Base-by-base conservation (phyloP, 1,140 invertebrate genomes). In the Nebria ingens region DNA sequence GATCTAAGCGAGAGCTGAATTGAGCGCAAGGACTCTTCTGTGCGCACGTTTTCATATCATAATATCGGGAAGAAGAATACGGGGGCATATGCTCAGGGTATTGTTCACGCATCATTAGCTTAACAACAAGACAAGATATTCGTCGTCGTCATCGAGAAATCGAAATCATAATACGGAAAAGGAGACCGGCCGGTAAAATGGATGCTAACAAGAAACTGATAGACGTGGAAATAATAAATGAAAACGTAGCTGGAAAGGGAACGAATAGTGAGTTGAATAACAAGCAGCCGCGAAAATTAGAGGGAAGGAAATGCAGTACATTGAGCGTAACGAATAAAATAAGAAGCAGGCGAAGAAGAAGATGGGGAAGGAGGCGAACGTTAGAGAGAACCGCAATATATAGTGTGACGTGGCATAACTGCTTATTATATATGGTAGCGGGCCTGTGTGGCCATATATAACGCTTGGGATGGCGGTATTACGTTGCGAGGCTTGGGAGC, bases 141-240 rank as follows among this genome's bases (percentile, higher is more conserved):
- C n/a, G 25, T 34, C 25, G 6, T 34, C 6, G 6, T 34, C 25
- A 9, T 34, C 25, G 6, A 34, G 25, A 34, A 34, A 34, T 6
- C 6, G n/a, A 34, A 34, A 9, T 34, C 25, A 34, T 34, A 34
- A 34, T 34, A 34, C n/a, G 25, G 25, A 34, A 34, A 34, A 34
- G 25, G 6, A 34, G 25, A 9, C 25, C 25, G 25, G 6, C 25
- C 25, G 25, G 25, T 6, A 34, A 34, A 34, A 34, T 34, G 25
- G 25, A 34, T 34, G 25, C 54, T 62, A 64, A 64, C 60, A 64
- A 64, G 62, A 55, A 60, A 58, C 54, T 59, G 62, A 63, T 63
- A 60, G 57, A 63, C 56, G 58, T 45, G 23, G 38, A 63, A 61
- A 63, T 64, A 62, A 60, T 61, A 62, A 62, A 58, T 54, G 55